Percentiles rank a stretch among this genome's conserved stretches.
Conservation (phyloP, 2,888 invertebrate species). For the Parnassius smintheus region DNA sequence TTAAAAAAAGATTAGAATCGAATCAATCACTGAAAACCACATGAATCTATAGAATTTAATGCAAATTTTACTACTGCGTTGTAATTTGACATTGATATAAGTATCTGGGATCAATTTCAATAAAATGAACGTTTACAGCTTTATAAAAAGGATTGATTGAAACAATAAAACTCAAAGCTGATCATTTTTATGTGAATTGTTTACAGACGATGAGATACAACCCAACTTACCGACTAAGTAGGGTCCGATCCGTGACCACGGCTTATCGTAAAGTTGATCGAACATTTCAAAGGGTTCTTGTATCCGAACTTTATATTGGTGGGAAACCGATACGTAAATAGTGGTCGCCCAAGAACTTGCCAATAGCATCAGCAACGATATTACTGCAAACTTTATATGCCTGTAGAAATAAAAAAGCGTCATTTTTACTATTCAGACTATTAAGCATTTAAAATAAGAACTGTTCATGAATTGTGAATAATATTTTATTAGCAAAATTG, state of each 20-base stretch:
- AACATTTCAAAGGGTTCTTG: constrained; percentile 91
- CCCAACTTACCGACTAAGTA: constrained; percentile 85
- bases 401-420: constrained; percentile 48
- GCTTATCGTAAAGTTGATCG: constrained; percentile 91
- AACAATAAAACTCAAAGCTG: constrained; percentile 16
- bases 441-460: too few species aligned
- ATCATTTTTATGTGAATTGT: constrained; percentile 13
- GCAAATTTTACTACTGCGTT: neutral
- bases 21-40: too few species aligned
- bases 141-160: constrained; percentile 23
- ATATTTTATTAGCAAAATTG: too few species aligned
- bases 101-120: constrained; percentile 8
- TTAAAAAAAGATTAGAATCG: too few species aligned
- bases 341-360: constrained; percentile 88
- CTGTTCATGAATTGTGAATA: too few species aligned
- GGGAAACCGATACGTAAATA: constrained; percentile 87
- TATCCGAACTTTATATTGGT: constrained; percentile 87
- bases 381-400: constrained; percentile 83
- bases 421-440: too few species aligned
- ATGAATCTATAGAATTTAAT: neutral
- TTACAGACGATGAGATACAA: constrained; percentile 10
- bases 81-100: constrained; percentile 1
- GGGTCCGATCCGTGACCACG: constrained; percentile 90
- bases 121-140: constrained; percentile 18
- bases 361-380: constrained; percentile 81